Evolutionary conservation across 1,140 invertebrate species (phyloP).

Genomic region (Oncopodura yosiiana): DNA sequence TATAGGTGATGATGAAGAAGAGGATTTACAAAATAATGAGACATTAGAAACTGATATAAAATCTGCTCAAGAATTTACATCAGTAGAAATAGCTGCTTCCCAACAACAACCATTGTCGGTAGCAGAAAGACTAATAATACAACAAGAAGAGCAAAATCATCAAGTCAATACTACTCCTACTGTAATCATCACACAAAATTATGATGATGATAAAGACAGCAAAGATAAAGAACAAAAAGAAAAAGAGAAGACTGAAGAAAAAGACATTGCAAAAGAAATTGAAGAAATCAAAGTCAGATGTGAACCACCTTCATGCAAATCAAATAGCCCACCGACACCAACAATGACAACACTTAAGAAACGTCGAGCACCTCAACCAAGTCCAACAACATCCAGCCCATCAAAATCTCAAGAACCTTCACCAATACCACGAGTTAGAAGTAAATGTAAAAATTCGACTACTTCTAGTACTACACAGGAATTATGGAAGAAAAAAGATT

Average conservation of each 20-base stretch:
- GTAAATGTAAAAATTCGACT: background rate
- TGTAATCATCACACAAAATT: too few species aligned
- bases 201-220: too few species aligned
- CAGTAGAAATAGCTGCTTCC: too few species aligned
- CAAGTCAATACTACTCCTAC: too few species aligned
- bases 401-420: background rate
- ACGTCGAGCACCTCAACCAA: background rate
- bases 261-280: too few species aligned
- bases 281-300: background rate
- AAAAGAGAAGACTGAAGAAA: too few species aligned
- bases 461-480: background rate
- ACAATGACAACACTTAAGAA: constrained; percentile 5
- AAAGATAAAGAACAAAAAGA: too few species aligned
- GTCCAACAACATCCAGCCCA: background rate
- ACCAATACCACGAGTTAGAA: background rate
- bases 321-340: constrained; percentile 9
- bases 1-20: constrained; percentile 30
- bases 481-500: constrained; percentile 25
- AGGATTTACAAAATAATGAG: constrained; percentile 25
- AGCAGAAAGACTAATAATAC: too few species aligned
- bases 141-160: too few species aligned
- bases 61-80: too few species aligned
- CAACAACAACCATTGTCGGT: too few species aligned
- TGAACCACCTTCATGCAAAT: background rate
- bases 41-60: too few species aligned